Evolutionary conservation across 1,140 invertebrate species (phyloP), one percentile per base, ranked within the genome.

Genomic region (Psix sp.): DNA sequence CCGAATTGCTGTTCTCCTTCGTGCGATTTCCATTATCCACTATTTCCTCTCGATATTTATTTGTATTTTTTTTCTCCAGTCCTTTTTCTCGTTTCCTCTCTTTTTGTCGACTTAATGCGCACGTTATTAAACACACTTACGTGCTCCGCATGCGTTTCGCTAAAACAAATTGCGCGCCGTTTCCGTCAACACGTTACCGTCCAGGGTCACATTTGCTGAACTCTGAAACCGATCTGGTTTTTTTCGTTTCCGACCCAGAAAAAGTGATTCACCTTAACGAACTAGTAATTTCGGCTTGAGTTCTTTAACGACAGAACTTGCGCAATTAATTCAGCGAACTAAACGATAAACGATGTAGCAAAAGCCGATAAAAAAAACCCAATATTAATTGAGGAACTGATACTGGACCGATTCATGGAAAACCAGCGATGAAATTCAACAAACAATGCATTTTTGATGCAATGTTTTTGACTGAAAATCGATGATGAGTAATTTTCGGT

Each of bases 71-170:
- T 40, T 59, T 38, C 24, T 36, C 36, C 40, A 11, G 26, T 51
- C 21, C 13, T 57, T 39, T 43, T 43, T 26, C 46, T 51, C 45
- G 20, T 52, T 57, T 57, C 65, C 52, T 52, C 21, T 68, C 38
- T n/a, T n/a, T 45, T 59, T 59, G 16, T 38, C 46, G 16, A 57
- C 11, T 68, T 68, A 59, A 68, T 59, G 54, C 46, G 38, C 54
- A 54, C 65, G 52, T 68, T 68, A 68, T 59, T 68, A 68, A 68
- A 36, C 65, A 68, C 45, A 20, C 39, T 43, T 68, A 68, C 65
- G 65, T 67, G 63, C 45, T 3, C 36, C 52, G 63, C 51, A 67
- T 67, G 45, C 52, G 43, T 39, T 57, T 67, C 43, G 36, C 38
- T 60, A 62, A 70, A 62, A 62, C 40, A 62, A 70, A 70, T 21